Base-by-base conservation (phyloP, 2,888 invertebrate species). In the Hanleya hanleyi region DNA sequence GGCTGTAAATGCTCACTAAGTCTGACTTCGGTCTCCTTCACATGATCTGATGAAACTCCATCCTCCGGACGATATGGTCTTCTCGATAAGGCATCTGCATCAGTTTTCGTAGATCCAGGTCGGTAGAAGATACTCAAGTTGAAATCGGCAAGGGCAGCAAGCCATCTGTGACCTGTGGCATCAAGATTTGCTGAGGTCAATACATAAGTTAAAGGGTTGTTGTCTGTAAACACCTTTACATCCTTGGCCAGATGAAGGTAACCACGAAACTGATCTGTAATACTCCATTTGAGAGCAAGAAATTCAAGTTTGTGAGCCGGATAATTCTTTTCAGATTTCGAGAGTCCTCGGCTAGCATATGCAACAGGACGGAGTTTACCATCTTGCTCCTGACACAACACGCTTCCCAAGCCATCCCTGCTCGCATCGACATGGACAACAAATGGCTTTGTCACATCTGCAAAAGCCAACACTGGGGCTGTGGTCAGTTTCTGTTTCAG, bases 311-410 rank as follows among this genome's bases (percentile, higher is more conserved):
- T 76, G 65, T 76, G 73, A 2, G 70, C 47, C 12, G 73, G 62
- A 61, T 76, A 76, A 32, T 65, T 72, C 33, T 50, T 51, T 37
- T 73, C 73, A 15, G 73, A 41, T 47, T 33, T 18, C 6, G 15
- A 36, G 18, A 75, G 50, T 6, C 68, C 36, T 36, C 75, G 22
- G 41, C 69, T 65, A 3, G 75, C 75, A 66, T 75, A 69, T 15
- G 72, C 69, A 15, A 75, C 51, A 4, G 74, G 73, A 18, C 70
- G 64, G 12, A 62, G 32, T 57, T 15, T 36, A 6, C 38, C 57
- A 41, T 70, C 73, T 15, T 70, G 57, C 12, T 65, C 35, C 41
- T 78, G 75, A 50, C 75, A 78, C 26, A 78, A 38, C 7, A 76
- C 72, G 38, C 70, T 74, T 35, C 74, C 78, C 7, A 77, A 64